A percentile compares a stretch with the other conserved stretches of the same genome.
Conservation (phyloP, 2,888 invertebrate species). For the Drosophila neonasuta region DNA sequence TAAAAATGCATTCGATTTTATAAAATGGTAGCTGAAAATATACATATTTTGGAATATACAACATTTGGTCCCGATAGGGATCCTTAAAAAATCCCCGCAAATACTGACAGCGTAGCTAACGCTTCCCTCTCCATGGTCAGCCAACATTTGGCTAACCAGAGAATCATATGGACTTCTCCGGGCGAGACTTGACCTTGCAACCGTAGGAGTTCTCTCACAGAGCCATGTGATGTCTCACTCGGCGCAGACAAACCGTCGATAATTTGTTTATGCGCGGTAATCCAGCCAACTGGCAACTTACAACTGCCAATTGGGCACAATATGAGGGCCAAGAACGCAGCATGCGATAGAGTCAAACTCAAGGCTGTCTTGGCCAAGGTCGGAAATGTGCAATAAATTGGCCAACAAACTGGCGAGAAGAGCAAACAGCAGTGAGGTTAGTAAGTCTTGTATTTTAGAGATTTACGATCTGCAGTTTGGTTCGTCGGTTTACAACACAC, state of each 20-base stretch:
- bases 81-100: not conserved
- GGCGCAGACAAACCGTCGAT: slow-evolving; percentile 58
- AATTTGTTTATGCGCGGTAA: slow-evolving; percentile 68
- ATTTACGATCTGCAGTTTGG: slow-evolving; percentile 68
- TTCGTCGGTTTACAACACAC: slow-evolving; percentile 11
- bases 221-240: slow-evolving; percentile 30
- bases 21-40: too few relatives aligned
- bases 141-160: slow-evolving; percentile 54
- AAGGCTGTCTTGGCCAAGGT: slow-evolving; percentile 61
- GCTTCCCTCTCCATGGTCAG: slow-evolving; percentile 14
- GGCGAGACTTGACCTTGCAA: slow-evolving; percentile 54
- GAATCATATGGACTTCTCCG: slow-evolving; percentile 32
- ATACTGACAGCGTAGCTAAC: slow-evolving; percentile 50
- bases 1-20: too few relatives aligned
- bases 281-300: slow-evolving; percentile 28
- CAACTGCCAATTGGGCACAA: slow-evolving; percentile 12
- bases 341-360: slow-evolving; percentile 50
- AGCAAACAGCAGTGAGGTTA: slow-evolving; percentile 5
- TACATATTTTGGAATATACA: too few relatives aligned
- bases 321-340: slow-evolving; percentile 39
- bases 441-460: slow-evolving; percentile 29
- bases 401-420: slow-evolving; percentile 39
- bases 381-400: slow-evolving; percentile 67
- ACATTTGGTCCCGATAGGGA: too few relatives aligned
- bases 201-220: slow-evolving; percentile 44